Evolutionary conservation across 2,888 invertebrate genomes (phyloP).

Genomic region (Diachrysia chrysitis): DNA sequence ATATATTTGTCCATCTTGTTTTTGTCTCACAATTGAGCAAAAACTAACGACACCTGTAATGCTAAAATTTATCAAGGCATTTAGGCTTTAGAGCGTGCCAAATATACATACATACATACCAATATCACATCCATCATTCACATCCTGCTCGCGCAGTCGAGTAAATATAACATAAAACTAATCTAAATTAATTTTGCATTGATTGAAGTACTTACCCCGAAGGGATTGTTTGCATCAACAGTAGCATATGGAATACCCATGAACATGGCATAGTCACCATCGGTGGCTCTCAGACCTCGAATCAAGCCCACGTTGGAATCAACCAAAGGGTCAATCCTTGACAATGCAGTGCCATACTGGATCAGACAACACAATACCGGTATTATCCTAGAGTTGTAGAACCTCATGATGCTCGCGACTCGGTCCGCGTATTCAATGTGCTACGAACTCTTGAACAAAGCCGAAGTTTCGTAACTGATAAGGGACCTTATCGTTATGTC

Average conservation of each 20-base stretch:
- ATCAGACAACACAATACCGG: constrained; percentile 40
- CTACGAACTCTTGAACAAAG: not conserved
- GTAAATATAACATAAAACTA: too few relatives aligned
- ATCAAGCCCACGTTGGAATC: constrained; percentile 69
- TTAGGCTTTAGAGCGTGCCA: too few relatives aligned
- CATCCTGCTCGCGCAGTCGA: too few relatives aligned
- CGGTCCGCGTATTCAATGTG: not conserved
- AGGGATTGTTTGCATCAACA: constrained; percentile 69
- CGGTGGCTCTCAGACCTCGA: constrained; percentile 67
- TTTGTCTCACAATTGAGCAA: too few relatives aligned
- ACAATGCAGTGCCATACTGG: constrained; percentile 42
- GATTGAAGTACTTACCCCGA: constrained; percentile 74
- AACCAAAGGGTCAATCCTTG: constrained; percentile 70
- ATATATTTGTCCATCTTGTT: too few relatives aligned
- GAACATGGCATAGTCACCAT: constrained; percentile 74
- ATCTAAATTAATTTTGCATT: too few relatives aligned
- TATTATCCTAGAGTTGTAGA: constrained; percentile 31
- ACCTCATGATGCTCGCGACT: constrained; percentile 44
- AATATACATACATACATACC: too few relatives aligned
- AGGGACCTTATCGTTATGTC: not conserved
- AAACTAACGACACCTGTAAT: too few relatives aligned
- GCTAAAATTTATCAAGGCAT: too few relatives aligned
- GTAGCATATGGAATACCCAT: constrained; percentile 76
- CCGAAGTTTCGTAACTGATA: not conserved
- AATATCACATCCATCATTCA: too few relatives aligned